These are phyloP conservation scores for Aythya baeri DNA, from an alignment of 2,113 vertebrate species.

Conservation along the genomic window DNA sequence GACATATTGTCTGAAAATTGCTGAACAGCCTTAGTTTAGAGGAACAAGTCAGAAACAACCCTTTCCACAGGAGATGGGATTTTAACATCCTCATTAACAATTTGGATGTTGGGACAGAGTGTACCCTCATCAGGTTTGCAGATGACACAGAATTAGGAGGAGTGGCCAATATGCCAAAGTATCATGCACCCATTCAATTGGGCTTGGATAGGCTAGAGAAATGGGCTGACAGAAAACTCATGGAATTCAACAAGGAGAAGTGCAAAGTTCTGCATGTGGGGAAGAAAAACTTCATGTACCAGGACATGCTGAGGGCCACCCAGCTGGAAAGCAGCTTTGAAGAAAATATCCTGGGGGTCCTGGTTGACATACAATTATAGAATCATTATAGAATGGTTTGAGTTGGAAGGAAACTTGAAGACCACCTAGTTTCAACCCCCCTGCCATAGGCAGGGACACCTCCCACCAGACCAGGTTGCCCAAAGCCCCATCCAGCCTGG, in stretches of 20 bases:
- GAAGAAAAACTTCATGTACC: not conserved
- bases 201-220: not conserved
- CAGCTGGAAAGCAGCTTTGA: not conserved
- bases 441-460: too few species aligned
- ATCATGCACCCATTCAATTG: not conserved
- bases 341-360: not conserved
- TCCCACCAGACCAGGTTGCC: too few species aligned
- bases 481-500: too few species aligned
- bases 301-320: not conserved
- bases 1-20: not conserved
- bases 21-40: not conserved
- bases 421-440: too few species aligned
- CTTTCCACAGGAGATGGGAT: not conserved
- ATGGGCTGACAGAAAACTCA: not conserved
- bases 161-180: not conserved
- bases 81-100: not conserved
- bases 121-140: not conserved
- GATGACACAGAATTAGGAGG: not conserved
- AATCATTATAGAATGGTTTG: too few species aligned
- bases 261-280: not conserved
- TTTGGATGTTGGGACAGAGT: not conserved
- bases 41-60: not conserved
- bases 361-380: not conserved
- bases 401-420: too few species aligned
- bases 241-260: not conserved